Evolutionary conservation across 2,113 vertebrate genomes (phyloP), one percentile per base, ranked within the genome.

Genomic region (Salvelinus alpinus): DNA sequence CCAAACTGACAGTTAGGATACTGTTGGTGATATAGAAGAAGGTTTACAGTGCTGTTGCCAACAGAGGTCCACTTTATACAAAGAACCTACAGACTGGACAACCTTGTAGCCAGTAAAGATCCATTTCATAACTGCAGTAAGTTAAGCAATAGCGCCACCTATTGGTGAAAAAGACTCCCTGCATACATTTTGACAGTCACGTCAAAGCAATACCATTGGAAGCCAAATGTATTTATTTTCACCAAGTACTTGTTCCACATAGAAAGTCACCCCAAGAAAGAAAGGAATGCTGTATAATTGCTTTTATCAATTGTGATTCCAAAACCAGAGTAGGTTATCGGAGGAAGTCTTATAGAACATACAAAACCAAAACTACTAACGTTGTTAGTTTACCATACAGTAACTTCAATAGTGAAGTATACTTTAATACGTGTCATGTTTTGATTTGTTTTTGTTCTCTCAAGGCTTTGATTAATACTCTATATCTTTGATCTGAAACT

Each of bases 221-320:
- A 31, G 3, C 16, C 20, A 44, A 44, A 11, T 2, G 9, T 34
- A 5, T 68, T 20, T 8, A 44, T 44, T 12, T 44, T 31, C 51
- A 51, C 22, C 25, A 27, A 51, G 20, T 48, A 64, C 22, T 60
- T 62, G 54, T 18, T 68, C 48, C 48, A 60, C 60, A 18, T 74
- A 59, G n/a, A 73, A 34, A 22, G 9, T 71, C 67, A 34, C 66
- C 62, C 62, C 75, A 70, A 57, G 68, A 80, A 70, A 69, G 73
- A 80, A 70, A 84, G 78, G 85, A 82, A 86, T 82, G 79, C 38
- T 72, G 47, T 68, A 4, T 2, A 31, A 6, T 31, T 27, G 6
- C 51, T 44, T 7, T 38, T 9, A 47, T 79, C 71, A 20, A 64
- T 73, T 51, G 71, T 77, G 54, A 48, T 81, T 71, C n/a, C 29